Conservation (phyloP, 2,888 invertebrate genomes). For the Catocala sponsa region DNA sequence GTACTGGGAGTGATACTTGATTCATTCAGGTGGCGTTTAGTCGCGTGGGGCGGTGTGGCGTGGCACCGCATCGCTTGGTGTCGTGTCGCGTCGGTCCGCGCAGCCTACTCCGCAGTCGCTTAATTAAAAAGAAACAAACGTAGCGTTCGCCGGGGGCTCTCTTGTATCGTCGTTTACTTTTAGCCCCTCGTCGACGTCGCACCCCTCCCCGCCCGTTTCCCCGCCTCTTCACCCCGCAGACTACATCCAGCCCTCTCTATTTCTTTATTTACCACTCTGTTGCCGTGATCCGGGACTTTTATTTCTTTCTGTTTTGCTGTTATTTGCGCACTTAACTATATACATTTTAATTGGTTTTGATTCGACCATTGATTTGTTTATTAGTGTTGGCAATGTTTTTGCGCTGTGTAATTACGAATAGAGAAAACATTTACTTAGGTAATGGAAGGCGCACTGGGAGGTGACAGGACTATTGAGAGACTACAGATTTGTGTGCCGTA, state of each 20-base stretch:
- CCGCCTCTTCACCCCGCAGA: neutral
- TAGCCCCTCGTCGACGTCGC: slow-evolving; percentile 12
- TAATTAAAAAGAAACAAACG: slow-evolving; percentile 53
- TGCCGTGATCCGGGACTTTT: slow-evolving; percentile 29
- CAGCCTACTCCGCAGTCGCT: slow-evolving; percentile 28
- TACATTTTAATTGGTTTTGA: slow-evolving; percentile 32
- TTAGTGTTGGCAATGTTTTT: slow-evolving; percentile 11
- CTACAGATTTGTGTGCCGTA: too few species aligned
- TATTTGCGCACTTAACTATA: slow-evolving; percentile 26
- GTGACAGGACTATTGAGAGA: too few species aligned
- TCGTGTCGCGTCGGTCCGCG: neutral
- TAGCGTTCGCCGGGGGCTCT: slow-evolving; percentile 17
- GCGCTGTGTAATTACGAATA: slow-evolving; percentile 4
- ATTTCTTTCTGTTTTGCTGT: slow-evolving; percentile 21
- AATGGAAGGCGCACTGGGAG: too few species aligned
- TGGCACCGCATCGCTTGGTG: neutral
- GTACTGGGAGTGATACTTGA: neutral
- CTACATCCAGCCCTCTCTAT: slow-evolving; percentile 18
- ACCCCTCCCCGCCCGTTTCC: neutral
- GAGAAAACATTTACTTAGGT: neutral
- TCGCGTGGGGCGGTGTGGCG: neutral
- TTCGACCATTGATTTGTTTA: slow-evolving; percentile 16
- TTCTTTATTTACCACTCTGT: slow-evolving; percentile 36
- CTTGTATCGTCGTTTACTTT: slow-evolving; percentile 33
- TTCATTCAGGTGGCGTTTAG: neutral